These are phyloP conservation scores for Tupaia tana DNA, from an alignment of 2,113 vertebrate genomes.

Conservation along the genomic window DNA sequence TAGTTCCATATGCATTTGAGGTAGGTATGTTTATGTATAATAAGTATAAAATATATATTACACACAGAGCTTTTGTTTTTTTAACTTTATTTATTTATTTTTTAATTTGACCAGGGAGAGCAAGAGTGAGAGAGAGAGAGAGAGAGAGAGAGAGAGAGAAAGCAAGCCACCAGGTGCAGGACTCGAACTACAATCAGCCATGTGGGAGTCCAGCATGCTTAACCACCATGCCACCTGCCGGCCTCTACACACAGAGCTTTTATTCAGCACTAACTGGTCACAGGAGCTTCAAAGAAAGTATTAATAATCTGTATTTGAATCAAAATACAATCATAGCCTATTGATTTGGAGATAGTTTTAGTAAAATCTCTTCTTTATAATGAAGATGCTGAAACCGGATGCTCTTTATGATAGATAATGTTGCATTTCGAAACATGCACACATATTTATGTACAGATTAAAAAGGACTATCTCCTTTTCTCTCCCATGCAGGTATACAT, in stretches of 20 bases:
- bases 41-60: neutral
- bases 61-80: neutral
- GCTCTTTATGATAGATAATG: neutral
- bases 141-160: too few species aligned
- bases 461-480: neutral
- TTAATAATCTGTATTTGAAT: neutral
- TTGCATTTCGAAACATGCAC: neutral
- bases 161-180: too few species aligned
- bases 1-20: neutral
- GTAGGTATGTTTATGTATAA: neutral
- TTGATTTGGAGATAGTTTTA: neutral
- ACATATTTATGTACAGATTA: neutral
- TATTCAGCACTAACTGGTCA: neutral
- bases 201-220: too few species aligned
- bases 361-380: constrained; percentile 24
- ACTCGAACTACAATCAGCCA: too few species aligned
- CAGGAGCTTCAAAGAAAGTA: neutral
- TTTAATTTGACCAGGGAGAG: too few species aligned
- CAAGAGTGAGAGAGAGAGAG: too few species aligned
- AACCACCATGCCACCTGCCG: too few species aligned
- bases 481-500: constrained; percentile 74
- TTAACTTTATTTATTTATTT: too few species aligned
- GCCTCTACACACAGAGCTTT: neutral
- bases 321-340: neutral
- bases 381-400: neutral